Percentiles rank a stretch among this genome's conserved stretches.
These are phyloP conservation scores for Iguana delicatissima DNA, from an alignment of 2,797 vertebrate genomes.

Conservation along the genomic window DNA sequence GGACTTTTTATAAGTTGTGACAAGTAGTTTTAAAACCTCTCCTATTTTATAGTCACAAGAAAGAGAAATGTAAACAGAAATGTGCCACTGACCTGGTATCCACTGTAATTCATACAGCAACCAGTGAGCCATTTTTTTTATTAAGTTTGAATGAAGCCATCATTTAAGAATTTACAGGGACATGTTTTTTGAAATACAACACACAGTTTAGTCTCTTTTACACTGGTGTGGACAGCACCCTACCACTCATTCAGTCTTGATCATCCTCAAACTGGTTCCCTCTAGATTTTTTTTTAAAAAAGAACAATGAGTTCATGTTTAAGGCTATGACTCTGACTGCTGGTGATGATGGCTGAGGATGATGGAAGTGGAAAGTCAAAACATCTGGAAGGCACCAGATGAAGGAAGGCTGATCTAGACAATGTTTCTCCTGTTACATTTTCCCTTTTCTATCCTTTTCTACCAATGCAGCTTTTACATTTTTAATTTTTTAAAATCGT, in stretches of 20 bases:
- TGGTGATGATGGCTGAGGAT: too few species aligned
- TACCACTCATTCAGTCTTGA: neutral
- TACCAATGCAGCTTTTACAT: neutral
- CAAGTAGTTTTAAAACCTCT: neutral
- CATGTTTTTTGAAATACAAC: neutral
- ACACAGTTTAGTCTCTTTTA: neutral
- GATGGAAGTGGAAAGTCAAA: too few species aligned
- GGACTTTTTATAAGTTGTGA: neutral
- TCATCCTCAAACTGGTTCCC: neutral
- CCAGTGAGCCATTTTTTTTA: neutral
- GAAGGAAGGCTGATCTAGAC: too few species aligned
- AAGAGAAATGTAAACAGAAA: neutral
- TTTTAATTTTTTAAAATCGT: neutral
- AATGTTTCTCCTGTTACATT: too few species aligned
- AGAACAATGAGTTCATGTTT: too few species aligned
- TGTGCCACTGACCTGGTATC: neutral
- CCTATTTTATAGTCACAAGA: neutral
- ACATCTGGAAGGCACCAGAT: too few species aligned
- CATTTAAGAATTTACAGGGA: neutral
- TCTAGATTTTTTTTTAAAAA: neutral
- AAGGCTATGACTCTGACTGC: too few species aligned
- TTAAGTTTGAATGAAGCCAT: neutral
- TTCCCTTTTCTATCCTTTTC: too few species aligned
- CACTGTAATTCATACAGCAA: neutral
- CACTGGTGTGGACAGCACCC: neutral